Evolutionary conservation across 2,113 vertebrate species (phyloP), one percentile per base, ranked within the genome.

Genomic region (Lampris megalopsis): DNA sequence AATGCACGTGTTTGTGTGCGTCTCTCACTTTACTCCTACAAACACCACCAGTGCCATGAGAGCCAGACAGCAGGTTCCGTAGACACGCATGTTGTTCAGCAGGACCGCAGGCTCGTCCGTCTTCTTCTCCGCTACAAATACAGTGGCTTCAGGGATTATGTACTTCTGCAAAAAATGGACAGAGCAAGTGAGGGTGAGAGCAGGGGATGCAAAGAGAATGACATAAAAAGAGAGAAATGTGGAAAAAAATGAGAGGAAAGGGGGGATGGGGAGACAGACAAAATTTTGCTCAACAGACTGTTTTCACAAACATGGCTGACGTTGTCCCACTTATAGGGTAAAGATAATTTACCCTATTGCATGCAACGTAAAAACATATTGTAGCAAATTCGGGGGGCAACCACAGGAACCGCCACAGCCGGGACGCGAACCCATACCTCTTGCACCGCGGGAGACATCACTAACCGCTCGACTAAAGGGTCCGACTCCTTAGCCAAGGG

Each of bases 41-140:
- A 98, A 99, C 77, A 99, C 97, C 9, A 98, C 96, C 41, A 96
- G 82, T 0, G 96, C 95, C 97, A 99, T 98, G 64, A 97, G 83
- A 2, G 83, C 71, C 79, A 99, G 93, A 2, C 96, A 96, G 82
- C 96, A 93, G 0, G 95, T 97, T 10, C 97, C 97, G 3, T 97
- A 98, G 6, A 98, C 82, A 0, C 97, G 95, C 96, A 98, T 97
- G 82, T 97, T 95, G 83, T 99, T 95, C 50, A 89, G 64, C 86
- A 91, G 79, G 0, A 93, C 91, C 0, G 47, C 43, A 0, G 61
- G 38, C 66, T 94, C 91, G 0, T 86, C 75, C 0, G 72, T 88
- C 1, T 8, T 67, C 0, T 68, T 72, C 47, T 85, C 58, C 0
- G 81, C 79, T 57, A 80, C 86, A 87, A 97, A 95, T 79, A 96